Evolutionary conservation across 2,113 vertebrate species (phyloP).

Genomic region (Poicephalus gulielmi): DNA sequence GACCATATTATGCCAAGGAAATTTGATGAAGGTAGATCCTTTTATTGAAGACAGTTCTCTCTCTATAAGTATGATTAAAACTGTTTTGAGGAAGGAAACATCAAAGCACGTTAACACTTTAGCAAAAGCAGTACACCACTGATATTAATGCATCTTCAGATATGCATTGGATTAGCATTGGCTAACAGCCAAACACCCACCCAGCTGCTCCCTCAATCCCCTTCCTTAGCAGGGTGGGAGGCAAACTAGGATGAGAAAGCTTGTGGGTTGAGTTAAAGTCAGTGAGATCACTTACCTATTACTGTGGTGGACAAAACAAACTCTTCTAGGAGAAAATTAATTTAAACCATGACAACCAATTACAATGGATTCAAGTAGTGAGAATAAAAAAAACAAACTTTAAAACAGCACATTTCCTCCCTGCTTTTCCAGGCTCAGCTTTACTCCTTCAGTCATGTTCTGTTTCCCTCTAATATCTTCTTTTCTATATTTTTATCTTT

Average conservation of each 20-base stretch:
- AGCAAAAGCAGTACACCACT: not conserved
- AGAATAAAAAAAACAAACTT: not conserved
- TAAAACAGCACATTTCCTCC: fast-evolving
- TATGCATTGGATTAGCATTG: not conserved
- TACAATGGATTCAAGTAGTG: not conserved
- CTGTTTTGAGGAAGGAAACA: not conserved
- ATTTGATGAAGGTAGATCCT: not conserved
- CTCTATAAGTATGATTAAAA: not conserved
- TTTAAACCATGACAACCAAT: not conserved
- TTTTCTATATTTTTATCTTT: not conserved
- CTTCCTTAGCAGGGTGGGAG: not conserved
- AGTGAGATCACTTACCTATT: not conserved
- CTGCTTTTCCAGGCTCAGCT: not conserved
- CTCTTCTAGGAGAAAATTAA: not conserved
- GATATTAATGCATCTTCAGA: not conserved
- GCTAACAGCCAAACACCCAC: not conserved
- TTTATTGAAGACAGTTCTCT: not conserved
- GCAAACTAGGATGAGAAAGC: not conserved
- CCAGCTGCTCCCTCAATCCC: not conserved
- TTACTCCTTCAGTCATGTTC: not conserved
- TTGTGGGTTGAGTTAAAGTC: not conserved
- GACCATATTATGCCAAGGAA: not conserved
- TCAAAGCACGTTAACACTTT: not conserved
- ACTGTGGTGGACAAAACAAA: not conserved
- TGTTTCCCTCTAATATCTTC: not conserved